Evolutionary conservation across 2,888 invertebrate species (phyloP).

Genomic region (Resseliella maxima): DNA sequence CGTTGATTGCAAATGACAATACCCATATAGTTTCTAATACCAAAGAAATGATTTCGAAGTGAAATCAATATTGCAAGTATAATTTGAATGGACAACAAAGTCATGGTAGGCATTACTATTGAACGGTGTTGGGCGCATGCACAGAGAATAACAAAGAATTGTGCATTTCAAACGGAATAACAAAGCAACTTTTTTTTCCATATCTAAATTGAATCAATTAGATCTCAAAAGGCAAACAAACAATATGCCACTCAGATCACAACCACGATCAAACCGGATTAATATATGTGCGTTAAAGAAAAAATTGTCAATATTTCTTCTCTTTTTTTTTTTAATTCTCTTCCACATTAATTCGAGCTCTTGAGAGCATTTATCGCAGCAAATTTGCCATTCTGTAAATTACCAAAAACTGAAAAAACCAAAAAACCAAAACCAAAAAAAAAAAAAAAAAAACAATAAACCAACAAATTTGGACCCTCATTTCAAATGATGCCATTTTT

Average conservation of each 20-base stretch:
- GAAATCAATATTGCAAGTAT: no score
- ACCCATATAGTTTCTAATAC: background rate
- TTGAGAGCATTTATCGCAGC: background rate
- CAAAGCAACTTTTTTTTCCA: constrained; percentile 39
- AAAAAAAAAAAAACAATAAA: background rate
- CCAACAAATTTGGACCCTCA: background rate
- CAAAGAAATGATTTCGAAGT: background rate
- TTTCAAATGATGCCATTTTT: background rate
- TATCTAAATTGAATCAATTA: constrained; percentile 55
- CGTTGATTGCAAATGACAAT: constrained; percentile 1
- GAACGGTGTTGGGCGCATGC: no score
- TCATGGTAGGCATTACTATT: no score
- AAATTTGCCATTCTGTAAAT: constrained; percentile 13
- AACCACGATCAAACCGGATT: background rate
- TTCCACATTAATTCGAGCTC: background rate
- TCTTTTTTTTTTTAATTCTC: background rate
- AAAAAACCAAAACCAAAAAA: background rate
- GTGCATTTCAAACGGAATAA: constrained; percentile 26
- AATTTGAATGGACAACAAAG: no score
- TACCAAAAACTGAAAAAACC: no score
- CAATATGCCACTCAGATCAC: background rate
- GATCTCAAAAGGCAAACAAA: constrained; percentile 56
- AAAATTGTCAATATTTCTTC: constrained; percentile 26
- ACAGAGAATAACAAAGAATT: background rate
- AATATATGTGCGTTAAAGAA: background rate